phyloP scores from a whole-genome alignment of 2,113 vertebrate species.

The Corythaixoides concolor region DNA sequence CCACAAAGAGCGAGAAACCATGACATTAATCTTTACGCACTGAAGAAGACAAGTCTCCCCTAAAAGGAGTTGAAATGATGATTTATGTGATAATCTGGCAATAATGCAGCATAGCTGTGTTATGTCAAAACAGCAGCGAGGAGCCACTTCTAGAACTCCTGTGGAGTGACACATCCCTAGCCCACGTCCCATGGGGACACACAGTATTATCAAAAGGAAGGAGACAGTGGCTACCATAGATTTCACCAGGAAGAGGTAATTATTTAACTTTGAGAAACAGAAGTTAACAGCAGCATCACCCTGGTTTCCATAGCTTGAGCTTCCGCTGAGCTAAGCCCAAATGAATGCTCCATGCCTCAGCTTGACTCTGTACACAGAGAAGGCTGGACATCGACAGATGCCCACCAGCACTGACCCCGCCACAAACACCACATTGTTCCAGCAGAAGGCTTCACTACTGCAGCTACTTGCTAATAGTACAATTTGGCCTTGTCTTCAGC shows the following conservation, averaged over 20 bases:
- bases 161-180: neutral
- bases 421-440: neutral
- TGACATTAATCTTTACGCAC: neutral
- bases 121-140: neutral
- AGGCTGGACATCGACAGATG: neutral
- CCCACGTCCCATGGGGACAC: neutral
- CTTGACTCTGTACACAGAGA: accelerated
- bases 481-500: neutral
- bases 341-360: neutral
- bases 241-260: neutral
- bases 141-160: neutral
- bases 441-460: neutral
- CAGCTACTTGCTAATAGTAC: neutral
- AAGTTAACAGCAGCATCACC: neutral
- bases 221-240: neutral
- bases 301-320: neutral
- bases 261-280: neutral
- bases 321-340: neutral
- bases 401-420: neutral
- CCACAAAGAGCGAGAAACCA: neutral
- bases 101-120: neutral
- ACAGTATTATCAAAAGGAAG: neutral
- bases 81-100: neutral
- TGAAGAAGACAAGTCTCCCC: neutral
- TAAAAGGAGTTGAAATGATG: neutral